A percentile compares a stretch with the other conserved stretches of the same genome.
Evolutionary conservation across 2,113 vertebrate species (phyloP).

Genomic region (Aphelocoma coerulescens): DNA sequence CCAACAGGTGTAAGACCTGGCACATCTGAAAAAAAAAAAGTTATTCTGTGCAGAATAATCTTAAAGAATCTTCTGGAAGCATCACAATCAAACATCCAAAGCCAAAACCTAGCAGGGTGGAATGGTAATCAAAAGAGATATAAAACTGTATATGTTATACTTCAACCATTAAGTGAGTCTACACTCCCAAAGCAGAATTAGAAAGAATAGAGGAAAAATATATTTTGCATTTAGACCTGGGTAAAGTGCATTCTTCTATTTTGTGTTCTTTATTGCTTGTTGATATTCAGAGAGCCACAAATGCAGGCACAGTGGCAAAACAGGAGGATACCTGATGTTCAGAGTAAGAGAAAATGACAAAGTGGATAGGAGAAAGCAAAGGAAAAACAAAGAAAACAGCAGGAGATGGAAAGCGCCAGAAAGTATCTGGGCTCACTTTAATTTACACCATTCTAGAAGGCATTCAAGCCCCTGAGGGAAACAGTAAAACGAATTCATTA

Average conservation of each 20-base stretch:
- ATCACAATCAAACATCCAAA: neutral
- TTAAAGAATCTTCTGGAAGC: neutral
- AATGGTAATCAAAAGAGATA: neutral
- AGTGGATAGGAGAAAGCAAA: neutral
- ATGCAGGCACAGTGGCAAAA: neutral
- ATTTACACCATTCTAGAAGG: slow-evolving; percentile 1
- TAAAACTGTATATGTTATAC: neutral
- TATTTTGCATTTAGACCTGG: neutral
- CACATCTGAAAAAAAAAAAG: neutral
- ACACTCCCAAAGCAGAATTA: neutral
- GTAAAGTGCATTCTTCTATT: neutral
- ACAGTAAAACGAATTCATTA: neutral
- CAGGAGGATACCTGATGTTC: neutral
- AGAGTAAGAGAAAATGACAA: neutral
- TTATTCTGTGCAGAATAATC: neutral
- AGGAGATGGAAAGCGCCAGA: neutral
- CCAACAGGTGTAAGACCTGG: neutral
- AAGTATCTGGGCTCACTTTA: neutral
- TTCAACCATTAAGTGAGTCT: neutral
- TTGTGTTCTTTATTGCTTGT: neutral
- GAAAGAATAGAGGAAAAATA: neutral
- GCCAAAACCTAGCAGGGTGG: neutral
- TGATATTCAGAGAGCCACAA: neutral
- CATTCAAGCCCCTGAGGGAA: neutral
- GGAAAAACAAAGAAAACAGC: neutral